These are phyloP conservation scores for Crematogaster levior DNA, from an alignment of 2,888 invertebrate species.

Conservation along the genomic window DNA sequence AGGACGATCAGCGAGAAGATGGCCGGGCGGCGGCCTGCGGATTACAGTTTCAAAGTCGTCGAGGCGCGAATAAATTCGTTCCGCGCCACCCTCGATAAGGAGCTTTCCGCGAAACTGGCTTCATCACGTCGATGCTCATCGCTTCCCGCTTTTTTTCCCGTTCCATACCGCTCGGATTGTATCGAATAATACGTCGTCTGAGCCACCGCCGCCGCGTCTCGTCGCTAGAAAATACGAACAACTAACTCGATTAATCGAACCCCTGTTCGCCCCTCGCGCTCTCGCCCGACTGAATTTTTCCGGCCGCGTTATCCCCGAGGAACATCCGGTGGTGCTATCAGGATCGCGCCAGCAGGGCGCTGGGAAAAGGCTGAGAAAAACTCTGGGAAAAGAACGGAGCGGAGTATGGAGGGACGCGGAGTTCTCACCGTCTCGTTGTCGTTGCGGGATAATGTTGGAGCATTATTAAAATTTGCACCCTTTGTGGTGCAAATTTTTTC, in stretches of 20 bases:
- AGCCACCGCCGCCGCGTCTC: slow-evolving; percentile 10
- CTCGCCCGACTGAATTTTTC: slow-evolving; percentile 60
- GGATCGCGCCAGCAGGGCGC: slow-evolving; percentile 23
- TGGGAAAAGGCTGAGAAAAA: slow-evolving; percentile 19
- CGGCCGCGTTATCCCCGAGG: slow-evolving; percentile 62
- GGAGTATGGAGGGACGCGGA: neutral
- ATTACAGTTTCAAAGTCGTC: slow-evolving; percentile 76
- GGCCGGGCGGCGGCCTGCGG: slow-evolving; percentile 44
- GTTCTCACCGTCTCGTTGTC: slow-evolving; percentile 17
- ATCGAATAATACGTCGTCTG: slow-evolving; percentile 60
- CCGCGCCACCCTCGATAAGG: slow-evolving; percentile 66
- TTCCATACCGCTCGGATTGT: slow-evolving; percentile 16
- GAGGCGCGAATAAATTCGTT: slow-evolving; percentile 73
- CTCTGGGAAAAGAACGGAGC: neutral
- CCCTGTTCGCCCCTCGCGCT: slow-evolving; percentile 31
- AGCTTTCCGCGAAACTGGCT: slow-evolving; percentile 67
- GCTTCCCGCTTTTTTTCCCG: slow-evolving; percentile 14
- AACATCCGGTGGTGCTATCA: slow-evolving; percentile 52
- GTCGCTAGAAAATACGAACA: slow-evolving; percentile 65
- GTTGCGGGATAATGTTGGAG: slow-evolving; percentile 37
- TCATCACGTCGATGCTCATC: slow-evolving; percentile 53
- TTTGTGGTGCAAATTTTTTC: slow-evolving; percentile 50
- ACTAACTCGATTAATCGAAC: slow-evolving; percentile 75
- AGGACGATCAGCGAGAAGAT: slow-evolving; percentile 30
- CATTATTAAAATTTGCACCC: slow-evolving; percentile 41